These are phyloP conservation scores for Toxotes chatareus DNA, from an alignment of 2,113 vertebrate genomes.

Conservation along the genomic window DNA sequence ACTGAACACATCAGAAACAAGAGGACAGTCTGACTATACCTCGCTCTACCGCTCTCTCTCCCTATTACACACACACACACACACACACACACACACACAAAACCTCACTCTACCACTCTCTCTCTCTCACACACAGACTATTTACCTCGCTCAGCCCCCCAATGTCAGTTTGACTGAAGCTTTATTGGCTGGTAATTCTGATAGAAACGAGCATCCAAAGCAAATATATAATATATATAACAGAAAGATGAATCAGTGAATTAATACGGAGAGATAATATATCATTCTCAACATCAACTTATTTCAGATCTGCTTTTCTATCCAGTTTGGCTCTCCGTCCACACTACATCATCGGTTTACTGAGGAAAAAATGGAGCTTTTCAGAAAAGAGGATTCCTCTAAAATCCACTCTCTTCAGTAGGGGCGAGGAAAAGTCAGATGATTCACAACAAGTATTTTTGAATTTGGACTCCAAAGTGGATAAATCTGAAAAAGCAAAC, in stretches of 20 bases:
- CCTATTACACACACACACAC: not conserved
- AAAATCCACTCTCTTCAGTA: too few relatives aligned
- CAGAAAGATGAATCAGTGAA: not conserved
- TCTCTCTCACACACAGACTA: not conserved
- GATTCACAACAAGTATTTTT: too few relatives aligned
- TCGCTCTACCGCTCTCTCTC: constrained; percentile 8
- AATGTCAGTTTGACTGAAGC: not conserved
- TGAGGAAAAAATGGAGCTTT: too few relatives aligned
- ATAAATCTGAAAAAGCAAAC: too few relatives aligned
- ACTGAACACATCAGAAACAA: constrained; percentile 24
- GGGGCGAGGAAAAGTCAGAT: too few relatives aligned
- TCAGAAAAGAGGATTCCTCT: too few relatives aligned
- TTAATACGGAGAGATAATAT: not conserved
- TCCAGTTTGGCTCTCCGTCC: too few relatives aligned
- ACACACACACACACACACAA: not conserved
- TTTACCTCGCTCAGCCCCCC: not conserved
- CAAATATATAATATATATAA: not conserved
- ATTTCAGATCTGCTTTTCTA: not conserved
- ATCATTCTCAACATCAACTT: not conserved
- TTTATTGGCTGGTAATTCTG: not conserved
- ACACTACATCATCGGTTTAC: too few relatives aligned
- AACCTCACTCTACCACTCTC: not conserved
- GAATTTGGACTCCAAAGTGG: too few relatives aligned
- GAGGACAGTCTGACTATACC: not conserved
- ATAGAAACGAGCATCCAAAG: not conserved